phyloP scores from a whole-genome alignment of 1,140 invertebrate species.

The Monomorium pharaonis region DNA sequence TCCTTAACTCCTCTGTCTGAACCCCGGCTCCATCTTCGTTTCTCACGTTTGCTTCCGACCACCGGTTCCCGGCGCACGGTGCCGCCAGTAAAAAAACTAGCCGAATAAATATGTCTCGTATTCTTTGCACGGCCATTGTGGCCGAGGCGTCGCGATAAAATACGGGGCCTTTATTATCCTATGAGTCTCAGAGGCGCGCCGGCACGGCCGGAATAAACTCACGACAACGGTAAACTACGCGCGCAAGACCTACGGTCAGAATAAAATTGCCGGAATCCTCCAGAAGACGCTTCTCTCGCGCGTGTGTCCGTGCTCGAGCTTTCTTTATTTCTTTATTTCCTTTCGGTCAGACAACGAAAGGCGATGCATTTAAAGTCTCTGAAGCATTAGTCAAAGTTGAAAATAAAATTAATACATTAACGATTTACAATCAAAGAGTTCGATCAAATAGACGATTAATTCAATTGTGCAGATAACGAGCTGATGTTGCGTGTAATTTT shows the following conservation, averaged over 20 bases:
- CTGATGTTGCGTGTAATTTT: too few relatives aligned
- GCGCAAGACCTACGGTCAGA: conserved; percentile 48
- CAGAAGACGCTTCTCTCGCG: neutral
- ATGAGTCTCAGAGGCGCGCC: conserved; percentile 72
- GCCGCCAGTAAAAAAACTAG: conserved; percentile 45
- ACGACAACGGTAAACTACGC: conserved; percentile 62
- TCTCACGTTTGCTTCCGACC: conserved; percentile 36
- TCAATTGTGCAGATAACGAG: too few relatives aligned
- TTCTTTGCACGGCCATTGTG: conserved; percentile 75
- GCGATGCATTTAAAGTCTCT: neutral
- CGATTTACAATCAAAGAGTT: too few relatives aligned
- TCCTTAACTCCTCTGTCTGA: conserved; percentile 17
- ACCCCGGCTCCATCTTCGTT: conserved; percentile 29
- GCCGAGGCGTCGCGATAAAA: conserved; percentile 71
- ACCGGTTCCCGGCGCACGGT: conserved; percentile 27
- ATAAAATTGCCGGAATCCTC: conserved; percentile 62
- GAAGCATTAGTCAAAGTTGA: neutral
- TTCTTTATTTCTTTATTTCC: too few relatives aligned
- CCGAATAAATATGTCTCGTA: conserved; percentile 76
- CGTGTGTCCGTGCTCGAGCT: neutral
- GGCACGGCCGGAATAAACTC: conserved; percentile 69
- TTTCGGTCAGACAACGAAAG: neutral
- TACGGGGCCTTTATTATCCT: conserved; percentile 76
- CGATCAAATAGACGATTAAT: too few relatives aligned
- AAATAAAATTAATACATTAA: neutral